These are phyloP conservation scores for Diachasma alloeum DNA, from an alignment of 1,140 invertebrate genomes.

Conservation along the genomic window DNA sequence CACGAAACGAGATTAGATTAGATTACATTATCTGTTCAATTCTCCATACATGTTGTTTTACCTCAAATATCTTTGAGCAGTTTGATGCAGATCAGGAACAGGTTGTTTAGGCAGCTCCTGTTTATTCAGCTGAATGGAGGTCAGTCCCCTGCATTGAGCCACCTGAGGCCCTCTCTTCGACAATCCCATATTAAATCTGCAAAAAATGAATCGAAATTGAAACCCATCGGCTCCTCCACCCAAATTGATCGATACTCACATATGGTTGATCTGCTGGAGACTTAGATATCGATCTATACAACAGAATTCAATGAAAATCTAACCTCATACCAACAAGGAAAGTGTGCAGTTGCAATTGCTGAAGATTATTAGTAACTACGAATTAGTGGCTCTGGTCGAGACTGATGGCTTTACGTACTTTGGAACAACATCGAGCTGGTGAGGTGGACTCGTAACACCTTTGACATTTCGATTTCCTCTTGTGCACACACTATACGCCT, in stretches of 20 bases:
- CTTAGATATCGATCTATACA: not conserved
- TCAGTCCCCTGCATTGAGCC: slow-evolving; percentile 28
- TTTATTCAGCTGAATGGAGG: slow-evolving; percentile 51
- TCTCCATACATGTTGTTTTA: too few relatives aligned
- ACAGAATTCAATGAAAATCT: not conserved
- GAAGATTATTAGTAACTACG: too few relatives aligned
- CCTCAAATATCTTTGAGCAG: slow-evolving; percentile 53
- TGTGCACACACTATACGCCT: not conserved
- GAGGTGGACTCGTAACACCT: not conserved
- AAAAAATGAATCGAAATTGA: not conserved
- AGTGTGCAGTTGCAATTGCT: too few relatives aligned
- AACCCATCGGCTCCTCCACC: not conserved
- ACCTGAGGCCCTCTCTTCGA: not conserved
- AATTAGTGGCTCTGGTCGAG: not conserved
- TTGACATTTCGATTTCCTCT: not conserved
- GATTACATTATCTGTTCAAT: too few relatives aligned
- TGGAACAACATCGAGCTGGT: not conserved
- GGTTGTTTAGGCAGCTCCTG: slow-evolving; percentile 53
- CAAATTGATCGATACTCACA: not conserved
- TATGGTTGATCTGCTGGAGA: not conserved
- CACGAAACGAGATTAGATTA: too few relatives aligned
- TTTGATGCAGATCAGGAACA: slow-evolving; percentile 54
- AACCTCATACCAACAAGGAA: not conserved
- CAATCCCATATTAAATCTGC: not conserved
- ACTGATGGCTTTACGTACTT: not conserved